phyloP scores from a whole-genome alignment of 2,113 vertebrate genomes.

The Monarcha castaneiventris region DNA sequence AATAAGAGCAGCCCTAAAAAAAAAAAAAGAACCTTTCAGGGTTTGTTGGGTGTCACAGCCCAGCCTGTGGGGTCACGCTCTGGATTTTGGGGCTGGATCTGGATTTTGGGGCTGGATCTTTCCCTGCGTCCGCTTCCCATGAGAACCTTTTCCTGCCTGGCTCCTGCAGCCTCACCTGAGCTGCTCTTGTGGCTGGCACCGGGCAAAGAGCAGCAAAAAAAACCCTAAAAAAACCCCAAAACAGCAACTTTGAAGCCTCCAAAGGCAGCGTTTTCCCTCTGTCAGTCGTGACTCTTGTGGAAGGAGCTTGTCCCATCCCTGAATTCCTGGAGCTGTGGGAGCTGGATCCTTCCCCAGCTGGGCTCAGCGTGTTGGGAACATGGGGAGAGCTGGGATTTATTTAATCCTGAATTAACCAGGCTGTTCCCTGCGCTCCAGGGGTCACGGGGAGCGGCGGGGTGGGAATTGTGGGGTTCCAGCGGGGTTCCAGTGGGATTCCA shows the following conservation, averaged over 20 bases:
- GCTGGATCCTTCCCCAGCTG: too few species aligned
- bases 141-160: background rate
- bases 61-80: background rate
- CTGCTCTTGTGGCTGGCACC: background rate
- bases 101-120: conserved; percentile 7
- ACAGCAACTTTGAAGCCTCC: background rate
- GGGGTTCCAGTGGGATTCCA: too few species aligned
- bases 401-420: background rate
- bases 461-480: too few species aligned
- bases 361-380: background rate
- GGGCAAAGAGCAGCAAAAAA: background rate
- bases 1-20: background rate
- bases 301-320: rapidly evolving
- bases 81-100: conserved; percentile 22
- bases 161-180: background rate
- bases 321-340: background rate
- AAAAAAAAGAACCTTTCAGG: background rate
- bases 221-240: background rate
- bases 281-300: background rate
- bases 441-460: too few species aligned
- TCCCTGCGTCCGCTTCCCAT: background rate
- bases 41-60: background rate
- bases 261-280: background rate
- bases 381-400: rapidly evolving
- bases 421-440: background rate